These are phyloP conservation scores for Porites rus DNA, from an alignment of 92 coral and sea anemone species.

Conservation along the genomic window DNA sequence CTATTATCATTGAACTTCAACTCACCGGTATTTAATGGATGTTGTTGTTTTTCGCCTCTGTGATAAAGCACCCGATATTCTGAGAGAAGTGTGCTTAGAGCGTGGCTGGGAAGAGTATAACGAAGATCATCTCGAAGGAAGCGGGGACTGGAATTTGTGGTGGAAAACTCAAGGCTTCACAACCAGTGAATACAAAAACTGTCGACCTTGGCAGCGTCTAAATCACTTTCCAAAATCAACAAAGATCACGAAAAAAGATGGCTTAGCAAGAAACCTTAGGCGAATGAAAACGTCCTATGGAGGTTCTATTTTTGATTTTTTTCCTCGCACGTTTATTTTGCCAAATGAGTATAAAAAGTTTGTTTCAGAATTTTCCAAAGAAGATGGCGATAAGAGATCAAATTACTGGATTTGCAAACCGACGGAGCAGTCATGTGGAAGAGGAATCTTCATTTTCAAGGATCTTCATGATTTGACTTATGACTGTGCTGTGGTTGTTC, in stretches of 20 bases:
- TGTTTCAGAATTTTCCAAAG: conserved; percentile 83
- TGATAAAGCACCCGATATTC: conserved; percentile 82
- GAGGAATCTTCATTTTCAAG: conserved; percentile 83
- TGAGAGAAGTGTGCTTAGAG: conserved; percentile 81
- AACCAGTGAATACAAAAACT: conserved; percentile 77
- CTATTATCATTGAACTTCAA: too few species aligned
- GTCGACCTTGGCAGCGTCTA: conserved; percentile 93
- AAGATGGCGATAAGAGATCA: conserved; percentile 40
- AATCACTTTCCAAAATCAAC: conserved; percentile 90
- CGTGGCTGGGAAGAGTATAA: conserved; percentile 85
- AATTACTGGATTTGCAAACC: conserved; percentile 90
- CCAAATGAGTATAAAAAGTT: conserved; percentile 89
- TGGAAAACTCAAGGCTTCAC: conserved; percentile 90
- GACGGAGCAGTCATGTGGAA: conserved; percentile 81
- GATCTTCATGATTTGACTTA: conserved; percentile 81
- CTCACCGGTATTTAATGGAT: neutral
- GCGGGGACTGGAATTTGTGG: conserved; percentile 85
- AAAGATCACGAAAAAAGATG: conserved; percentile 82
- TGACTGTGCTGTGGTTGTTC: conserved; percentile 90
- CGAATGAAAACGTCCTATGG: conserved; percentile 89
- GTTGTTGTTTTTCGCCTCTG: conserved; percentile 83
- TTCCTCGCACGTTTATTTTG: conserved; percentile 77
- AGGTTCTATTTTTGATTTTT: conserved; percentile 70
- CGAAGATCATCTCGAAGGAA: conserved; percentile 53
- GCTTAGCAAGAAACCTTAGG: conserved; percentile 83